phyloP scores from a whole-genome alignment of 2,888 invertebrate genomes.

The Lypha dubia region DNA sequence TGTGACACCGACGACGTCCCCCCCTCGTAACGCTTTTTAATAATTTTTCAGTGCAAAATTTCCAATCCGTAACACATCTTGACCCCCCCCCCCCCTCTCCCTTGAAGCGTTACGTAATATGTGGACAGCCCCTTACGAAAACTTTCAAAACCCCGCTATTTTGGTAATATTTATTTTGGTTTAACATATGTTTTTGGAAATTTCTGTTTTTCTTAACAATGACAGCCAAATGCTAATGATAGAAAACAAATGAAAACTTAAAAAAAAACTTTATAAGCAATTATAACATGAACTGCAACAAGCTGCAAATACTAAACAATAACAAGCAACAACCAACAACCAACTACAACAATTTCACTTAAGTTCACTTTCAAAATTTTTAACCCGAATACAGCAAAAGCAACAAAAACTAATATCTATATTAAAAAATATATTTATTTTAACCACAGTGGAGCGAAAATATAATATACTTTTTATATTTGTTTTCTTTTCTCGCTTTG shows the following conservation, averaged over 20 bases:
- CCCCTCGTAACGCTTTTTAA: too few species aligned
- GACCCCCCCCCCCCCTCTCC: too few species aligned
- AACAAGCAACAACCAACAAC: background rate
- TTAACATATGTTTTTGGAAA: background rate
- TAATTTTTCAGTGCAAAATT: too few species aligned
- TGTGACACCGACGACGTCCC: too few species aligned
- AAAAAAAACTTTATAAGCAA: conserved; percentile 17
- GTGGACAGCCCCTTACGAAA: too few species aligned
- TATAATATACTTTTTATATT: conserved; percentile 14
- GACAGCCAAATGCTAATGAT: conserved; percentile 46
- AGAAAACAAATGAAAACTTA: conserved; percentile 62
- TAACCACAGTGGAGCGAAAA: conserved; percentile 59
- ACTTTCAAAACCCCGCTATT: too few species aligned
- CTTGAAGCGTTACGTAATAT: too few species aligned
- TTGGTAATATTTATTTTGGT: background rate
- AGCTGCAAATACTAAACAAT: conserved; percentile 18
- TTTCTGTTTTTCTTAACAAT: conserved; percentile 6
- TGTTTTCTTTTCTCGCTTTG: background rate
- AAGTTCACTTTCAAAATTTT: conserved; percentile 58
- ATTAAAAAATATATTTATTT: background rate
- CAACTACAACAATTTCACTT: conserved; percentile 36
- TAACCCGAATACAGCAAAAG: conserved; percentile 5
- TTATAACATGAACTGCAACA: conserved; percentile 14
- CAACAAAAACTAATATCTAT: background rate
- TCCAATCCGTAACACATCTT: too few species aligned